A percentile compares a stretch with the other conserved stretches of the same genome.
These are phyloP conservation scores for Ophion obscuratus DNA, from an alignment of 2,888 invertebrate genomes.

Conservation along the genomic window DNA sequence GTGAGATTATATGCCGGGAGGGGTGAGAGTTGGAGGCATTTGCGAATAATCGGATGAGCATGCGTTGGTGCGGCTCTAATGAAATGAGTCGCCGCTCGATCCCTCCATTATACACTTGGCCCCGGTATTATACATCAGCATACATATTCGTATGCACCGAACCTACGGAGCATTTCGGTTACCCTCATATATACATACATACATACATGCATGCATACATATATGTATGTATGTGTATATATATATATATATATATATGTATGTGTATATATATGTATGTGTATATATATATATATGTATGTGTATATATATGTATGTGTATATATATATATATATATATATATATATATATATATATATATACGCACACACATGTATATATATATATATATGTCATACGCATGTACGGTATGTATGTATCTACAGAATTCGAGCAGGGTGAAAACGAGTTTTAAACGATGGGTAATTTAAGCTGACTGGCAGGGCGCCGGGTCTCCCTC, in stretches of 20 bases:
- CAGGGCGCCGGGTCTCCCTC: constrained; percentile 59
- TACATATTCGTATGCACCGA: constrained; percentile 79
- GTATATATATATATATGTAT: constrained; percentile 6
- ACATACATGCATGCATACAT: constrained; percentile 68
- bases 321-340: constrained; percentile 65
- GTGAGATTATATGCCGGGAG: constrained; percentile 50
- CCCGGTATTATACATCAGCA: constrained; percentile 71
- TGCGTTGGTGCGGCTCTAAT: constrained; percentile 74
- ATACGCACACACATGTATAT: neutral
- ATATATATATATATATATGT: constrained; percentile 3
- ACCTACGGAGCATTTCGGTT: constrained; percentile 1
- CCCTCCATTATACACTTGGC: constrained; percentile 58
- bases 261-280: neutral
- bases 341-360: constrained; percentile 66
- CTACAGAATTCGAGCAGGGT: constrained; percentile 68
- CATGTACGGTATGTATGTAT: constrained; percentile 9
- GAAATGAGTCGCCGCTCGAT: constrained; percentile 72
- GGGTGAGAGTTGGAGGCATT: constrained; percentile 50
- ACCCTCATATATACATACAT: constrained; percentile 56
- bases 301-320: neutral
- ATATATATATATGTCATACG: neutral
- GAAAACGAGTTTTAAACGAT: constrained; percentile 83
- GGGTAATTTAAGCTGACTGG: constrained; percentile 81
- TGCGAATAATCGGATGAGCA: constrained; percentile 78
- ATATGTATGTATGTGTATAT: neutral